phyloP scores from a whole-genome alignment of 2,113 vertebrate genomes.

The Ceyx melanurus region DNA sequence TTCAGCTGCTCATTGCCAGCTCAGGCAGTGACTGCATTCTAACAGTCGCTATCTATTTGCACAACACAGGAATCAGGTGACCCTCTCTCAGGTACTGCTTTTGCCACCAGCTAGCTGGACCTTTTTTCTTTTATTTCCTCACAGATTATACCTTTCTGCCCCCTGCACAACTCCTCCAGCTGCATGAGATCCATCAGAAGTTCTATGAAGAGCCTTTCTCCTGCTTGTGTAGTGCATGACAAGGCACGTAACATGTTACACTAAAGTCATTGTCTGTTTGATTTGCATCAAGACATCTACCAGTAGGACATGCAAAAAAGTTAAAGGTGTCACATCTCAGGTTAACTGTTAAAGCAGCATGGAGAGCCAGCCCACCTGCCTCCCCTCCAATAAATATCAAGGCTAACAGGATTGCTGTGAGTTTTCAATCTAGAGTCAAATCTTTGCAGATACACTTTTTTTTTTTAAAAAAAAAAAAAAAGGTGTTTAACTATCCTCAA shows the following conservation, averaged over 20 bases:
- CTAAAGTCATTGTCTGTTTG: background rate
- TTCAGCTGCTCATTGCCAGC: background rate
- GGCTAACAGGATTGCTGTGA: background rate
- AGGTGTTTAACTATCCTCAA: slow-evolving; percentile 19
- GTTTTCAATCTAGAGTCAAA: background rate
- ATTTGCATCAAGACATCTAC: background rate
- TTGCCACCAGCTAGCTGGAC: background rate
- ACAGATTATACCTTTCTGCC: background rate
- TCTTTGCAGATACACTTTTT: background rate
- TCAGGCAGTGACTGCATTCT: rapidly evolving
- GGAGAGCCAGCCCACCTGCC: background rate
- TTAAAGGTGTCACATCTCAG: background rate
- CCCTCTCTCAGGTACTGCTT: background rate
- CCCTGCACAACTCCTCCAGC: background rate
- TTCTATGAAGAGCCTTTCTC: background rate
- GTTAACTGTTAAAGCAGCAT: background rate
- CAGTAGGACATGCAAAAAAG: background rate
- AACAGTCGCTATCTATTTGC: background rate
- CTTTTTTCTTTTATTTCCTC: background rate
- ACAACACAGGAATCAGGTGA: background rate
- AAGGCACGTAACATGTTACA: background rate
- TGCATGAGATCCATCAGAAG: background rate
- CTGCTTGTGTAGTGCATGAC: slow-evolving; percentile 1
- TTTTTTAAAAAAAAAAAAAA: background rate
- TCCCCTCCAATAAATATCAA: background rate